Base-by-base conservation (phyloP, 2,113 vertebrate genomes). In the Protomyctophum bolini region DNA sequence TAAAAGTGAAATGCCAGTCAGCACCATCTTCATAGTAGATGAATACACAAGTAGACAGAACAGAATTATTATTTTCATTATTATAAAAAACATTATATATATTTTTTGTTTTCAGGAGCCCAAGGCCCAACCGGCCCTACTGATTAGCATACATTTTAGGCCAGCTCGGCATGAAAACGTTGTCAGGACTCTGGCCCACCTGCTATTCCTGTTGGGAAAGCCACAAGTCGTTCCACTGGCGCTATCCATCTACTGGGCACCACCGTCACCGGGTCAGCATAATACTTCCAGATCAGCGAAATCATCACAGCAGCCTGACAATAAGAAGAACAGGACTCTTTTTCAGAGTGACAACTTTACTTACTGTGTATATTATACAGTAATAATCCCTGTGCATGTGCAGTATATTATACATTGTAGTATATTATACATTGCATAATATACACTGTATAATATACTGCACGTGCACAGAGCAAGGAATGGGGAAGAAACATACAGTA, bases 271-370 rank as follows among this genome's bases (percentile, higher is more conserved):
- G 97, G 98, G 33, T 97, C 95, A 0, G 95, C 93, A 58, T 99
- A 99, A 70, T 98, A 99, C 66, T 96, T 97, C 95, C 96, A 97
- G 62, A 99, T 99, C 68, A 99, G 91, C 0, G 96, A 96, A 70
- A 99, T 92, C 98, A 99, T 99, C 86, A 99, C 68, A 21, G 88
- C 92, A 48, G 94, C 98, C 98, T 99, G 79, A 8, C 10, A 79
- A 47, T 51, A 6, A 74, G 3, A 61, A 11, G 3, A 61, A 11
- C 33, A 51, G 2, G 11, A 51, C 4, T 51, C 50, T 55, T 10
- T 12, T 55, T 55, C 10, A 55, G 10, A 11, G 52, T 11, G n/a
- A 12, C 52, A 54, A 11, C 4, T 12, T 52, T n/a, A 54, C 8
- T 2, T 10, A 54, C 11, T 14, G 52, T 41, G 41, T 60, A 9